Conservation (phyloP, 2,797 vertebrate species). For the Peromyscus melanophrys region DNA sequence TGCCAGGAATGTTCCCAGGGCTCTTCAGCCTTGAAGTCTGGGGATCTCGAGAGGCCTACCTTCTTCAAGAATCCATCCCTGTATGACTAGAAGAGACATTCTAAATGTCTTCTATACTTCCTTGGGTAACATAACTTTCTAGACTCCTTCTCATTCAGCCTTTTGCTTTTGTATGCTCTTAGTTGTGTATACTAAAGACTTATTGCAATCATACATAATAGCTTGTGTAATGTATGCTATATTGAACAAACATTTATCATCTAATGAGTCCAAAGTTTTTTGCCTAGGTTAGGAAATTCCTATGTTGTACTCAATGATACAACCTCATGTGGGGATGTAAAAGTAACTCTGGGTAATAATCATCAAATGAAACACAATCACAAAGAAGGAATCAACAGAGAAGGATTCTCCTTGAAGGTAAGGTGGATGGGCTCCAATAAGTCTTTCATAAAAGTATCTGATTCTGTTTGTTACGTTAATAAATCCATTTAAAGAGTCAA, state of each 20-base stretch:
- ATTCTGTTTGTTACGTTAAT: conserved; percentile 27
- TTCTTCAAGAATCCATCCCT: conserved; percentile 58
- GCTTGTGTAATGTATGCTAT: conserved; percentile 57
- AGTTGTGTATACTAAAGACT: conserved; percentile 26
- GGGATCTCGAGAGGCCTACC: conserved; percentile 38
- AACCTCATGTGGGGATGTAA: conserved; percentile 16
- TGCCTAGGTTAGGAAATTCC: conserved; percentile 47
- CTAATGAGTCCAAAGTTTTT: conserved; percentile 60
- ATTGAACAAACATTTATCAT: conserved; percentile 34
- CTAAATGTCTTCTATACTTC: conserved; percentile 36
- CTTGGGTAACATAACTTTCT: conserved; percentile 62
- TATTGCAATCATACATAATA: conserved; percentile 54
- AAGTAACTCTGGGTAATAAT: conserved; percentile 6
- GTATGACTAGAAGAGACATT: conserved; percentile 55
- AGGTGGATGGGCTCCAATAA: neutral
- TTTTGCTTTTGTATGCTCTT: conserved; percentile 30
- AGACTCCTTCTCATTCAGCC: neutral
- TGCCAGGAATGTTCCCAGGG: conserved; percentile 65
- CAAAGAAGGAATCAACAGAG: neutral
- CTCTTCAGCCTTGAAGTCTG: conserved; percentile 44
- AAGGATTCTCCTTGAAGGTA: conserved; percentile 16
- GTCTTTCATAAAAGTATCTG: neutral
- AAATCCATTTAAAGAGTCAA: conserved; percentile 42
- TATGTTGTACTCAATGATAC: conserved; percentile 44
- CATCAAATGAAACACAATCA: conserved; percentile 2